A percentile compares a stretch with the other conserved stretches of the same genome.
phyloP scores from a whole-genome alignment of 2,888 invertebrate genomes.

The Gonocerus acuteangulatus region DNA sequence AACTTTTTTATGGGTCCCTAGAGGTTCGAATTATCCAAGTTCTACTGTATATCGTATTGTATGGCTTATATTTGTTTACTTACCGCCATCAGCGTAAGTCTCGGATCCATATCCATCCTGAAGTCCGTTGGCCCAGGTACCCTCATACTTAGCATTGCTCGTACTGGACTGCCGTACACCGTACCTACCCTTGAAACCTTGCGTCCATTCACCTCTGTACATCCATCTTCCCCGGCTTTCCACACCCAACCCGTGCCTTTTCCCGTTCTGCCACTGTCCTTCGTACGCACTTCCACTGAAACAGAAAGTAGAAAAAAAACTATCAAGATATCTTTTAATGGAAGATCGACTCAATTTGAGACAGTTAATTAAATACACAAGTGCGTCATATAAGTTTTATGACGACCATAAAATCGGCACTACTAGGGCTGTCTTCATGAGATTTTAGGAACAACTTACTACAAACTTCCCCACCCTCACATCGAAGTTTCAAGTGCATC shows the following conservation, averaged over 20 bases:
- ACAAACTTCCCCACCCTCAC: too few relatives aligned
- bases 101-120: constrained; percentile 99
- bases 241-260: constrained; percentile 94
- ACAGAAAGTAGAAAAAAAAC: neutral
- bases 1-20: too few relatives aligned
- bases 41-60: too few relatives aligned
- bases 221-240: constrained; percentile 95
- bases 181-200: constrained; percentile 97
- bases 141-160: constrained; percentile 93
- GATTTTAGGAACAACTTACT: too few relatives aligned
- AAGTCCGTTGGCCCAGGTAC: constrained; percentile 96
- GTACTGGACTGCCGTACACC: constrained; percentile 93
- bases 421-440: too few relatives aligned
- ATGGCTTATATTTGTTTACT: too few relatives aligned
- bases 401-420: too few relatives aligned
- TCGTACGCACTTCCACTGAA: constrained; percentile 89
- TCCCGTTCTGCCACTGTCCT: constrained; percentile 99
- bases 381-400: too few relatives aligned
- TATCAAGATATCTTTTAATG: neutral
- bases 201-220: constrained; percentile 97
- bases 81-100: constrained; percentile 98
- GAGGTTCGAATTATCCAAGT: too few relatives aligned
- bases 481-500: too few relatives aligned
- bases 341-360: too few relatives aligned
- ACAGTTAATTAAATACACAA: too few relatives aligned